Evolutionary conservation across 1,140 invertebrate genomes (phyloP).

Genomic region (Xylocopa sonorina): DNA sequence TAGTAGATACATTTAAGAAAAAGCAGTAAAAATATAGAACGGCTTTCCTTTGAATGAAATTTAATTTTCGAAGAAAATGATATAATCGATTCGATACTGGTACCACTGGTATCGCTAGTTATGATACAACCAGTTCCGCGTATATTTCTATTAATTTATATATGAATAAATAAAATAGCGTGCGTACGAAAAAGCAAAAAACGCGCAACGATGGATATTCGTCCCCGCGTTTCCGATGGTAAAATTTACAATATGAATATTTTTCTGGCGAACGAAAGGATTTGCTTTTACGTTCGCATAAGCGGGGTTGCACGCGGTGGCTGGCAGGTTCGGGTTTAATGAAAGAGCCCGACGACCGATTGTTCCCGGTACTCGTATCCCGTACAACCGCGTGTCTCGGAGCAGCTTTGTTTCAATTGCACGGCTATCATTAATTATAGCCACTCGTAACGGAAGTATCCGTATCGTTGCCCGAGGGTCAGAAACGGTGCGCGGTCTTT

Average conservation of each 20-base stretch:
- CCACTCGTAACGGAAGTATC: background rate
- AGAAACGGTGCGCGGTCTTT: background rate
- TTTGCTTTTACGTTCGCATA: conserved; percentile 12
- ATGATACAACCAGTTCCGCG: too few species aligned
- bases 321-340: conserved; percentile 18
- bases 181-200: too few species aligned
- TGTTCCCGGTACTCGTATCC: background rate
- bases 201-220: background rate
- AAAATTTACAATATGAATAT: conserved; percentile 7
- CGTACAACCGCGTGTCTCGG: conserved; percentile 12
- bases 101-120: too few species aligned
- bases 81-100: too few species aligned
- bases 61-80: too few species aligned
- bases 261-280: background rate
- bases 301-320: background rate
- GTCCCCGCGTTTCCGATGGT: background rate
- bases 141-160: too few species aligned
- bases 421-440: conserved; percentile 28
- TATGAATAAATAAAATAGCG: too few species aligned
- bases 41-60: too few species aligned
- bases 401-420: conserved; percentile 32
- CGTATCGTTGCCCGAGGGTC: background rate
- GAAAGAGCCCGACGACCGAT: conserved; percentile 19
- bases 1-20: too few species aligned
- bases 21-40: too few species aligned